phyloP scores from a whole-genome alignment of 2,888 invertebrate genomes.

The Philereme transversata region DNA sequence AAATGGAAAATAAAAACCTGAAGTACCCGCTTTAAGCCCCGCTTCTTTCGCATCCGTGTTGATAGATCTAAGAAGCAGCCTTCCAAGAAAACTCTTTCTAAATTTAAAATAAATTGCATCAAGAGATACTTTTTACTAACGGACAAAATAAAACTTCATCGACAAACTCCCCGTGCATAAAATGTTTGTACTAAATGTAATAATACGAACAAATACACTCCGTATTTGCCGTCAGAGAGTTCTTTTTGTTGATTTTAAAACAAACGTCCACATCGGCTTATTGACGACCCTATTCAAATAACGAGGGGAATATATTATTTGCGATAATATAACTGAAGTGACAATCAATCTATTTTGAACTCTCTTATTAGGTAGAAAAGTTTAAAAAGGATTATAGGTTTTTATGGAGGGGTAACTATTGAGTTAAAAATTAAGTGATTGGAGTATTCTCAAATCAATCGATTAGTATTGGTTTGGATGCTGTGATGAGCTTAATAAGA shows the following conservation, averaged over 20 bases:
- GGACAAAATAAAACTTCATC: neutral
- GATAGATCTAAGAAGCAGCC: too few species aligned
- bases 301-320: conserved; percentile 59
- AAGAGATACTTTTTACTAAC: neutral
- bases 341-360: conserved; percentile 17
- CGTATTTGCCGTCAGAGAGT: conserved; percentile 45
- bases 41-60: too few species aligned
- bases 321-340: conserved; percentile 35
- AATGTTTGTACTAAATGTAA: conserved; percentile 32
- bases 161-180: conserved; percentile 7
- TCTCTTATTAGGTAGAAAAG: conserved; percentile 1
- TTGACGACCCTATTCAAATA: conserved; percentile 50
- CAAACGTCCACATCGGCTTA: conserved; percentile 26
- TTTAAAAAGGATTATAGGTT: neutral
- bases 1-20: too few species aligned
- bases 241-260: conserved; percentile 42
- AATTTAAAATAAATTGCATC: neutral
- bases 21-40: too few species aligned
- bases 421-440: conserved; percentile 50
- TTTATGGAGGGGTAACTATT: conserved; percentile 33
- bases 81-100: too few species aligned
- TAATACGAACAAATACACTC: conserved; percentile 29
- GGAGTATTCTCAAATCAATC: conserved; percentile 23
- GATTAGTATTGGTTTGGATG: conserved; percentile 24
- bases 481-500: neutral